Evolutionary conservation across 1,140 invertebrate species (phyloP), one percentile per base, ranked within the genome.

Genomic region (Acromyrmex charruanus): DNA sequence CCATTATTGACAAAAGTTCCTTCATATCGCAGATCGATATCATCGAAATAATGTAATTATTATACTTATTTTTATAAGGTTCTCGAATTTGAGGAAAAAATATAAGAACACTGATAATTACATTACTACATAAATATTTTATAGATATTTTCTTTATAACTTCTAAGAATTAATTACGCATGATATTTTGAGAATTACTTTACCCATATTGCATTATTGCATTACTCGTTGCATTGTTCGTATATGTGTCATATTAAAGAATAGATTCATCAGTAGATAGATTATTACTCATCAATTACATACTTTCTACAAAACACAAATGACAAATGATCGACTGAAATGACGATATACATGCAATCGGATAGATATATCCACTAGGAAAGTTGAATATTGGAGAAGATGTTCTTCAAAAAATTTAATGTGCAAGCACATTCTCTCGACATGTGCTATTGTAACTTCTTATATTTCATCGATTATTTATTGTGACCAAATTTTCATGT

Each of bases 1-100:
- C 91, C 55, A 88, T 92, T 92, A 88, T 91, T 88, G 75, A 66
- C 63, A 59, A 31, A 31, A 61, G 59, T 90, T 55, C n/a, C 31
- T 55, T 58, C 44, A 18, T 12, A 31, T 51, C 51, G 35, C 74
- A 80, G 72, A 80, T 72, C 28, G 28, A 74, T 58, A 84, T 63
- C 59, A 44, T 66, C 63, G 55, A 85, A 84, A 84, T 58, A 81
- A 31, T 25, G 1, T 35, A 16, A 49, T 69, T 44, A 44, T 18
- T 44, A 44, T 44, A 44, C 2, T 44, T 44, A 44, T 9, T 82
- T 59, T 51, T 28, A 6, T 39, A 16, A 39, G 3, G 14, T 31
- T 3, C 39, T 59, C 1, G 10, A 35, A 35, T 21, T 49, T 69
- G 0, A 16, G 7, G 31, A 16, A 16, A 66, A 16, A 9, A 82